Percentiles rank a stretch among this genome's conserved stretches.
These are phyloP conservation scores for Melieria picta DNA, from an alignment of 2,888 invertebrate genomes.

Conservation along the genomic window DNA sequence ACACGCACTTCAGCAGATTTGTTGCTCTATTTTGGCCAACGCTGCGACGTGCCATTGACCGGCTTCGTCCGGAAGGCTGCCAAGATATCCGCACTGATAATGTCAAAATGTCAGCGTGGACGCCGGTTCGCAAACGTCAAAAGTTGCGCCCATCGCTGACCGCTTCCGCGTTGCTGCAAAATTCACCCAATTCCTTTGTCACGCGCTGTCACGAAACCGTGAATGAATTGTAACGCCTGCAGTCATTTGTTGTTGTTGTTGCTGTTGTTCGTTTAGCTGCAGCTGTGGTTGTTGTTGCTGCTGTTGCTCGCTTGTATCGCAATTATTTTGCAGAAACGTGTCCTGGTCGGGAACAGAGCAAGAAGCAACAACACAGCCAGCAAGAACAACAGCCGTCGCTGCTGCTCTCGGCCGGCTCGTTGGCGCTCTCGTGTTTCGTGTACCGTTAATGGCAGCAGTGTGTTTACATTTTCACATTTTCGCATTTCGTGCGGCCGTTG, in stretches of 20 bases:
- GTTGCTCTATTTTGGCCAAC: too few species aligned
- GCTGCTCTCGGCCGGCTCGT: conserved; percentile 7
- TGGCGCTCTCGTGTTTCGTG: conserved; percentile 13
- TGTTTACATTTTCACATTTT: conserved; percentile 22
- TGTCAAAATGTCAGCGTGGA: conserved; percentile 56
- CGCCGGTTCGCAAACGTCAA: conserved; percentile 53
- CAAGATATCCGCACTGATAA: conserved; percentile 36
- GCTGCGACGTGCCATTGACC: too few species aligned
- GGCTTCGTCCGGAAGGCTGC: neutral
- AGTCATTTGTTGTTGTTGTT: conserved; percentile 42
- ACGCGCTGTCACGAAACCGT: conserved; percentile 6
- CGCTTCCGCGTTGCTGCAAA: neutral
- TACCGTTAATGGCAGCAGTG: conserved; percentile 2
- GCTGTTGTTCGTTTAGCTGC: conserved; percentile 43
- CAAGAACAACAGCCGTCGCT: too few species aligned
- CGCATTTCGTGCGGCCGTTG: conserved; percentile 1
- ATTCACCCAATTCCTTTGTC: conserved; percentile 9
- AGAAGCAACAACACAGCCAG: conserved; percentile 6
- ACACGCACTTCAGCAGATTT: too few species aligned
- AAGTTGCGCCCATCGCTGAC: conserved; percentile 8
- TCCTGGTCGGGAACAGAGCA: conserved; percentile 14
- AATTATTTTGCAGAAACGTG: conserved; percentile 40
- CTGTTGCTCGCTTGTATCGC: conserved; percentile 54
- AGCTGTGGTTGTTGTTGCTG: conserved; percentile 42
- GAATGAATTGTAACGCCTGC: conserved; percentile 11